phyloP scores from a whole-genome alignment of 2,113 vertebrate species.

The Protomyctophum bolini region DNA sequence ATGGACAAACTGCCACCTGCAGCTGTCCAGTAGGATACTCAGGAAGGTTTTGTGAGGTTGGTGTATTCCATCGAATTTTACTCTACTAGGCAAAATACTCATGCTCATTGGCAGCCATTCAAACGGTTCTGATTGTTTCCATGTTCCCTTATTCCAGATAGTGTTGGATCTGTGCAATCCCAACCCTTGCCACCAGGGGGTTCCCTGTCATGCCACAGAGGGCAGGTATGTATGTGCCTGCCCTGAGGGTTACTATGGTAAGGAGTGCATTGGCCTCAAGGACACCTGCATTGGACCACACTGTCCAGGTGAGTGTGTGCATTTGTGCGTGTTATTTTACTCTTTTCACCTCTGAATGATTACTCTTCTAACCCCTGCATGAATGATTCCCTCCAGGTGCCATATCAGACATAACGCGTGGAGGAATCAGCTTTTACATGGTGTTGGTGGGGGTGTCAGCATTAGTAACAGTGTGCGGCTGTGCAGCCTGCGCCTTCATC shows the following conservation, averaged over 20 bases:
- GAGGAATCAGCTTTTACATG: slow-evolving; percentile 74
- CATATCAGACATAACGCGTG: slow-evolving; percentile 55
- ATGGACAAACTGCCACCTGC: slow-evolving; percentile 85
- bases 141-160: slow-evolving; percentile 48
- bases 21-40: slow-evolving; percentile 90
- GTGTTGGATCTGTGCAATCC: slow-evolving; percentile 72
- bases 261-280: slow-evolving; percentile 72
- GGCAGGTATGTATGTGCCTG: slow-evolving; percentile 73
- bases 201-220: slow-evolving; percentile 66
- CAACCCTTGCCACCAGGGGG: slow-evolving; percentile 77
- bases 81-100: too few relatives aligned
- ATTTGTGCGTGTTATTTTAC: not conserved
- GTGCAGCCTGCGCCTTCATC: slow-evolving; percentile 66
- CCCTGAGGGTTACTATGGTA: slow-evolving; percentile 75
- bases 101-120: not conserved
- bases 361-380: too few relatives aligned
- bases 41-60: slow-evolving; percentile 93
- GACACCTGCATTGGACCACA: slow-evolving; percentile 74
- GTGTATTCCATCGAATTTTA: slow-evolving; percentile 11
- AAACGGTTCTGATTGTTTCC: not conserved
- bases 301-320: slow-evolving; percentile 72
- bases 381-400: slow-evolving; percentile 44
- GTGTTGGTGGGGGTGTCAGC: slow-evolving; percentile 73
- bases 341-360: not conserved
- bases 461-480: slow-evolving; percentile 66